Conservation (phyloP, 2,113 vertebrate genomes). For the Rattus rattus region DNA sequence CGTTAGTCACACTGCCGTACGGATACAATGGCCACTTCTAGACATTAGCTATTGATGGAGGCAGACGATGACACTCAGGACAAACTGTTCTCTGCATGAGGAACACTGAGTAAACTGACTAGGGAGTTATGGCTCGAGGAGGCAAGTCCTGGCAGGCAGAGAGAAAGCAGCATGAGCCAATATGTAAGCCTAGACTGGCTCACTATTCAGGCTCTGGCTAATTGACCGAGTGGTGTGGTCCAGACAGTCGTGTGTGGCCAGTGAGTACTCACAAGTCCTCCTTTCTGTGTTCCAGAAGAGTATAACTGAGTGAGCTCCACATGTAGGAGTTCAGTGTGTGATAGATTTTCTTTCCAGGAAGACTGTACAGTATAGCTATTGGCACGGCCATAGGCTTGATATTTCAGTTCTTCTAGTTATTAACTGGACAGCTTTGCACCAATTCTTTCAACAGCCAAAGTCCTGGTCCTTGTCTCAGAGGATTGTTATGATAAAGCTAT, state of each 20-base stretch:
- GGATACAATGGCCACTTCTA: accelerated
- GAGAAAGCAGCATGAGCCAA: neutral
- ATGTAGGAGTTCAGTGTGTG: neutral
- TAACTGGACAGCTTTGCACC: neutral
- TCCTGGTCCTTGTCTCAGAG: neutral
- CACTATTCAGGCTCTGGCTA: neutral
- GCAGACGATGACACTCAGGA: accelerated
- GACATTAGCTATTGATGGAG: accelerated
- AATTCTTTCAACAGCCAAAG: neutral
- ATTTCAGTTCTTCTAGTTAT: neutral
- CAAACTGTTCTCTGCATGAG: neutral
- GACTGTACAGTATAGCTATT: neutral
- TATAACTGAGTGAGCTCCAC: neutral
- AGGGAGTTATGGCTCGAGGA: neutral
- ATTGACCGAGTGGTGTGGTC: neutral
- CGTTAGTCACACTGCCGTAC: neutral
- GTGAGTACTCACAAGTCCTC: neutral
- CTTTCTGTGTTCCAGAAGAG: neutral
- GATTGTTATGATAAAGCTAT: neutral
- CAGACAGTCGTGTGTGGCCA: neutral
- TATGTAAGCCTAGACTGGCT: neutral
- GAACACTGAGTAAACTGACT: neutral
- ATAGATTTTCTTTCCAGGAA: neutral
- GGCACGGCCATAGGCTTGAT: neutral
- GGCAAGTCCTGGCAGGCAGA: too few species aligned